Evolutionary conservation across 2,888 invertebrate species (phyloP).

Genomic region (Arrhopalites spinosus): DNA sequence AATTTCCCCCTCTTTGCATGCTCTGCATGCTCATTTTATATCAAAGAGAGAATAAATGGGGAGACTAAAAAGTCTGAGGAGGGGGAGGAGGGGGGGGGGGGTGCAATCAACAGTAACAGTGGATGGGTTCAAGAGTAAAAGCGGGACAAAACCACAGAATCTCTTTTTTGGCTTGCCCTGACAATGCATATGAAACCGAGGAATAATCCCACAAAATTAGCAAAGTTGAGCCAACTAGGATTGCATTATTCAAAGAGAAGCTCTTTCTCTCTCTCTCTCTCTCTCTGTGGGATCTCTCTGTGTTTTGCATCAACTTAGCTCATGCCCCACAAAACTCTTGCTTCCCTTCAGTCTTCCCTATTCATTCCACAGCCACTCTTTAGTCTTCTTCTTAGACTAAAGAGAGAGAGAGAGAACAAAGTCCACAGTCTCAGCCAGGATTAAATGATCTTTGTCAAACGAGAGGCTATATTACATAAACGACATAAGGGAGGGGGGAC

Average conservation of each 20-base stretch:
- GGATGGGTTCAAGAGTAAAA: too few species aligned
- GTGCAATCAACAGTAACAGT: too few species aligned
- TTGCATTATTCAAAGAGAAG: constrained; percentile 23
- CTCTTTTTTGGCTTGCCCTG: too few species aligned
- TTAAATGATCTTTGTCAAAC: constrained; percentile 31
- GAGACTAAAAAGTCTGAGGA: too few species aligned
- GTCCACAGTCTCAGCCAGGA: constrained; percentile 18
- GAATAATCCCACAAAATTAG: constrained; percentile 32
- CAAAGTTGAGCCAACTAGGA: constrained; percentile 26
- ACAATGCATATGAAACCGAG: constrained; percentile 6
- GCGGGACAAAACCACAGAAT: too few species aligned
- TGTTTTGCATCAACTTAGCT: background rate
- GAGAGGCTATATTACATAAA: background rate
- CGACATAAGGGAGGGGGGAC: too few species aligned
- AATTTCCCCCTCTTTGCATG: too few species aligned
- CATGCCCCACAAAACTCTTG: background rate
- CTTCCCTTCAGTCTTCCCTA: background rate
- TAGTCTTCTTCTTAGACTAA: background rate
- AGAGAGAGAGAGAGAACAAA: background rate
- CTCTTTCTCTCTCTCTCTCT: background rate
- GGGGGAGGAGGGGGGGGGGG: too few species aligned
- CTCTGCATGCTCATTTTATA: too few species aligned
- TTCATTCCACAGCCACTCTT: background rate
- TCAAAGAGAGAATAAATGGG: too few species aligned
- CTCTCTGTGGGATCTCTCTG: background rate